Base-by-base conservation (phyloP, 2,113 vertebrate species). In the Tachycineta bicolor region DNA sequence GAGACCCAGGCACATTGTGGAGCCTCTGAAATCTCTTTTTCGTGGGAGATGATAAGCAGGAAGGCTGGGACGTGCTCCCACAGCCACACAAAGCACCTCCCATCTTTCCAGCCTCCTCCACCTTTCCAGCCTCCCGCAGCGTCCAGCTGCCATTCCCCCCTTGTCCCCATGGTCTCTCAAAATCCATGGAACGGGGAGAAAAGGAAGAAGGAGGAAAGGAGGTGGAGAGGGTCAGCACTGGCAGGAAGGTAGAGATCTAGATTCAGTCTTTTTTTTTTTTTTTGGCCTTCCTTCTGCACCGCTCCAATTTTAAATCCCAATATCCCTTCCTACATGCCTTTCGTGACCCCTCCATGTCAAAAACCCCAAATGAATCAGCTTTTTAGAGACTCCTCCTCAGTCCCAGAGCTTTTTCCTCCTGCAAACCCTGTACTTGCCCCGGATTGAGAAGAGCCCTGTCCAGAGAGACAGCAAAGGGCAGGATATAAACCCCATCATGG, bases 1-100 rank as follows among this genome's bases (percentile, higher is more conserved):
- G 41, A 64, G 39, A 33, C 3, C 21, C 53, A 39, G 29, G 10
- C 19, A 34, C 0, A 0, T 1, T 7, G 17, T 25, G 29, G 10
- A 29, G 25, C 0, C 0, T 1, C 47, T 70, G 24, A 53, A 43
- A 63, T n/a, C 18, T 50, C 23, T 44, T 92, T 90, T 90, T 68
- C 29, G 20, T 5, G 9, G 25, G 21, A 62, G 18, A 17, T 23
- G 53, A 64, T 12, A 33, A 75, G 50, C 31, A n/a, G 29, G 19
- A 78, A 59, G 43, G 58, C 6, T 46, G 59, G 43, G 67, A 41
- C 0, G 0, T 4, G 20, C 16, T 71, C 23, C 74, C 19, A 33
- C 39, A 67, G 55, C 41, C 59, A 53, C 0, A 0, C 5, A 22
- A 73, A 83, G 29, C 19, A 39, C 3, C 5, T 90, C 21, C 37